Evolutionary conservation across 2,797 vertebrate genomes (phyloP), one percentile per base, ranked within the genome.

Genomic region (Champsocephalus esox): DNA sequence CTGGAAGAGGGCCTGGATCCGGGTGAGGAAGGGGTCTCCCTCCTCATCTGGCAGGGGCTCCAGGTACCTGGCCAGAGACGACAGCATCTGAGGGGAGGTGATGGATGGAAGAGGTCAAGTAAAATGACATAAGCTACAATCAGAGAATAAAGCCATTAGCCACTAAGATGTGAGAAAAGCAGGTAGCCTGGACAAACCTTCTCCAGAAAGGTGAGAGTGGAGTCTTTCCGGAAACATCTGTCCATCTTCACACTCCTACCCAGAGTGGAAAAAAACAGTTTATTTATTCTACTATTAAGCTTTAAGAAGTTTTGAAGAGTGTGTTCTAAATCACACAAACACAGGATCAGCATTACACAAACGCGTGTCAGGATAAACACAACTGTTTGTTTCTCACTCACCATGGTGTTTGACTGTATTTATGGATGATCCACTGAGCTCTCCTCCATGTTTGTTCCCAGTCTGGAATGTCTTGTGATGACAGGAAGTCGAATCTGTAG

Each of bases 361-460:
- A 38, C 0, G 5, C 1, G 0, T 74, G 48, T 57, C 32, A 56
- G 12, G 60, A n/a, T 10, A 8, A 14, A 6, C 3, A 14, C 38
- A 34, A 1, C 3, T 41, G 56, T 28, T 41, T 34, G 32, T 34
- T 46, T 51, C 8, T 60, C 44, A 70, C 93, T 91, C 89, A 99
- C 98, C 97, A 96, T 3, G 90, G 94, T 71, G 96, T 93, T 43
- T 95, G 92, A 46, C 93, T 93, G 90, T 99, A 99, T 84, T 98
- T 98, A 78, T 96, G 93, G 83, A 99, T 96, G 87, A 99, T 97
- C 98, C 98, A 99, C 81, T 95, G 94, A 50, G 96, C 95, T 93
- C 97, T 97, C 83, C 96, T 97, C 94, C 96, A 93, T 28, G 97
- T 92, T 83, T 97, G 94, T 17, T 94, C 94, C 98, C 97, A 98